Conservation (phyloP, 2,113 vertebrate genomes). For the Felis chaus region DNA sequence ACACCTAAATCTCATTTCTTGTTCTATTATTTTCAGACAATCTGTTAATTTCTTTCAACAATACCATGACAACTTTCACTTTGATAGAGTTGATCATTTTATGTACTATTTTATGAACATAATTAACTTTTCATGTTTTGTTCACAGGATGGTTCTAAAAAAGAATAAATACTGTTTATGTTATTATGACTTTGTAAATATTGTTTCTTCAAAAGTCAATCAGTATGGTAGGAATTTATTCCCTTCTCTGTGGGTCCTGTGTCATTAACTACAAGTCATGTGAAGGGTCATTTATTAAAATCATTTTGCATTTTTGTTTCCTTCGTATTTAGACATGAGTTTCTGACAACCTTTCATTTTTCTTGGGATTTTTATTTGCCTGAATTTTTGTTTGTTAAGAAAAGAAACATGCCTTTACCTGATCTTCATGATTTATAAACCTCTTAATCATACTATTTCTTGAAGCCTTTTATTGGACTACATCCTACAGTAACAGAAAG, state of each 20-base stretch:
- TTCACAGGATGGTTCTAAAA: background rate
- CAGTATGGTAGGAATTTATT: background rate
- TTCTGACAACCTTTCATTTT: background rate
- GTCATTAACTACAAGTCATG: background rate
- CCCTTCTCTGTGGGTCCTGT: background rate
- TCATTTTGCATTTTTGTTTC: background rate
- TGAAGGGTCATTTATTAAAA: background rate
- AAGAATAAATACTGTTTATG: background rate
- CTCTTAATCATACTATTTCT: background rate
- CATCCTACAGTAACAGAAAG: background rate
- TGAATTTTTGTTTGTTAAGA: background rate
- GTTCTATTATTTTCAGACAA: slow-evolving; percentile 15
- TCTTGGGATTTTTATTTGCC: background rate
- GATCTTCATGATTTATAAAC: background rate
- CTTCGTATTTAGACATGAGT: background rate
- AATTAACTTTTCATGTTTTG: background rate
- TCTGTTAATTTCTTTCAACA: background rate
- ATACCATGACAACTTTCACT: background rate
- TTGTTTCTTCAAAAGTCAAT: background rate
- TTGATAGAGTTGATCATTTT: background rate
- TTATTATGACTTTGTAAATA: background rate
- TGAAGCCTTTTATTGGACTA: background rate
- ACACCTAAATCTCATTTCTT: slow-evolving; percentile 1
- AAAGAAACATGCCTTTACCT: background rate
- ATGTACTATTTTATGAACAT: background rate